A percentile compares a stretch with the other conserved stretches of the same genome.
Conservation (phyloP, 2,113 vertebrate genomes). For the Scopus umbretta region DNA sequence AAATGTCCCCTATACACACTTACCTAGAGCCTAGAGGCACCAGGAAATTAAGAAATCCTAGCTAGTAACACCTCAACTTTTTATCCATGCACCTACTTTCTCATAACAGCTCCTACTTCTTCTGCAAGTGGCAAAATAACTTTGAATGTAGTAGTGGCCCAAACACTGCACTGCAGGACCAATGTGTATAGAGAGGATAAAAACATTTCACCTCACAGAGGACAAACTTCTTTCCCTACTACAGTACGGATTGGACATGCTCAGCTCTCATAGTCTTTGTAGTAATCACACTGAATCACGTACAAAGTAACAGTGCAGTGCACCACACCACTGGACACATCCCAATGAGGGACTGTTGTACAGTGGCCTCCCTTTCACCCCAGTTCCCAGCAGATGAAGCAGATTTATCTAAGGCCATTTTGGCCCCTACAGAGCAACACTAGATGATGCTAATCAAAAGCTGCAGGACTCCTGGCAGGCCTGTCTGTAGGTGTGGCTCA, state of each 20-base stretch:
- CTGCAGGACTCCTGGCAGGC: not conserved
- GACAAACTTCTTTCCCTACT: not conserved
- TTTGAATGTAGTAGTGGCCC: not conserved
- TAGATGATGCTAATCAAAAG: not conserved
- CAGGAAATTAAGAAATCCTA: not conserved
- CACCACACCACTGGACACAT: not conserved
- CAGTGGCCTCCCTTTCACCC: not conserved
- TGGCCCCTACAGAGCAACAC: not conserved
- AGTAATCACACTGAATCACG: not conserved
- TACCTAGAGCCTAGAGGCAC: not conserved
- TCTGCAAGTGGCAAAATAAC: not conserved
- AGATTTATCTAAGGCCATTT: not conserved
- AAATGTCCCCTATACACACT: not conserved
- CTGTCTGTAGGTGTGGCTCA: not conserved
- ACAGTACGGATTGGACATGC: accelerated
- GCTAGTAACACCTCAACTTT: not conserved
- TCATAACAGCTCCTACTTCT: not conserved
- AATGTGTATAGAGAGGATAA: not conserved
- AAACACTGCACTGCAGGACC: not conserved
- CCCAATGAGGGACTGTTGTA: not conserved
- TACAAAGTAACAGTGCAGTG: not conserved
- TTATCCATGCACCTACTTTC: not conserved
- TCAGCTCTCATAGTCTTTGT: not conserved
- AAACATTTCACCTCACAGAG: accelerated
- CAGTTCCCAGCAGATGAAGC: not conserved